These are phyloP conservation scores for Anthrax anthrax DNA, from an alignment of 2,888 invertebrate species.

Conservation along the genomic window DNA sequence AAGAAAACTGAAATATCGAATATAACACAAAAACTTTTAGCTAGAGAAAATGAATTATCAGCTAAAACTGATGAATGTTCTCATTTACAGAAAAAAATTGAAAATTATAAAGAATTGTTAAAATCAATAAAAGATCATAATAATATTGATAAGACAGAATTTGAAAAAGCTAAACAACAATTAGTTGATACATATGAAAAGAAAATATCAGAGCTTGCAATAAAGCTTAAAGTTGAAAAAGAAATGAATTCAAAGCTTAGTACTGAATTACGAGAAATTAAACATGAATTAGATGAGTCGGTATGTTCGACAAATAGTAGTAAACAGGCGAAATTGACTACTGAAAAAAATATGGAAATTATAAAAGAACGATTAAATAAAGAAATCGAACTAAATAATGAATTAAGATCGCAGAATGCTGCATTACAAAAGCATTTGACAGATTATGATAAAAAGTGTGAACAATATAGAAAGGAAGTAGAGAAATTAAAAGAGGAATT, in stretches of 20 bases:
- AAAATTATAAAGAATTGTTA: constrained; percentile 31
- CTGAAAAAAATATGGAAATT: constrained; percentile 26
- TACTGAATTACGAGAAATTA: constrained; percentile 25
- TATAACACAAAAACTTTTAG: constrained; percentile 33
- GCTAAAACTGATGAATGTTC: constrained; percentile 28
- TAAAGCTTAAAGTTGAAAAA: constrained; percentile 35
- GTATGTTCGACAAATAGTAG: constrained; percentile 24
- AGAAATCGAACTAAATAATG: constrained; percentile 28
- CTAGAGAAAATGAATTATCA: constrained; percentile 35
- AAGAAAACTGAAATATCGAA: constrained; percentile 30
- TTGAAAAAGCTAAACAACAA: constrained; percentile 30
- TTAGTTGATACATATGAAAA: constrained; percentile 32
- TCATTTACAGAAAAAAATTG: constrained; percentile 26
- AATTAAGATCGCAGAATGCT: constrained; percentile 22
- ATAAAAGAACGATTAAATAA: constrained; percentile 25
- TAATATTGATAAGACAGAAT: constrained; percentile 21
- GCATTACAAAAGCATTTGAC: constrained; percentile 18
- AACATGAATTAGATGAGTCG: constrained; percentile 27
- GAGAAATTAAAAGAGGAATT: constrained; percentile 26
- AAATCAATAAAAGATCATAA: constrained; percentile 29
- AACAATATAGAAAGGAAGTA: constrained; percentile 20
- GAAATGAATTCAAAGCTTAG: constrained; percentile 32
- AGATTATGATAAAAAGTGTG: constrained; percentile 27
- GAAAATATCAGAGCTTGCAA: constrained; percentile 33
- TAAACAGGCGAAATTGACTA: constrained; percentile 25